Conservation (phyloP, 2,888 invertebrate genomes). For the Parnassius glacialis region DNA sequence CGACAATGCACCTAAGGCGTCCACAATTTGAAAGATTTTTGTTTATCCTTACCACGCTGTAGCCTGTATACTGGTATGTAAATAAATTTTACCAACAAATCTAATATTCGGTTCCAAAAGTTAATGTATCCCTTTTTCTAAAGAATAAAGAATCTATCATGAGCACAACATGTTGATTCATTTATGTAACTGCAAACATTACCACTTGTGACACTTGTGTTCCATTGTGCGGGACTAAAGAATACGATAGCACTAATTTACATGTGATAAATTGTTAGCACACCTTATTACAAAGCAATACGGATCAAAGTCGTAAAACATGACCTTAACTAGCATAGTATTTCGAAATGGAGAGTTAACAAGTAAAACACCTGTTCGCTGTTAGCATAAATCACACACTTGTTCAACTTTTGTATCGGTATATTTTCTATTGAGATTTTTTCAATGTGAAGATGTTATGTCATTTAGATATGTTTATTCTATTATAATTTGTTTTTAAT, state of each 20-base stretch:
- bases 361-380: conserved; percentile 44
- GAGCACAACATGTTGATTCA: conserved; percentile 5
- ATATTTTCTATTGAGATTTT: conserved; percentile 11
- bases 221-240: conserved; percentile 14
- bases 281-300: conserved; percentile 20
- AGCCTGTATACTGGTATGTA: too few species aligned
- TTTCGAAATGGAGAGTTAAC: conserved; percentile 33
- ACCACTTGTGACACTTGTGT: conserved; percentile 22
- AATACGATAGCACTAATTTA: conserved; percentile 22
- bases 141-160: not conserved
- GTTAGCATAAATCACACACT: conserved; percentile 31
- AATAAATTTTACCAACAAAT: too few species aligned
- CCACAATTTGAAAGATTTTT: too few species aligned
- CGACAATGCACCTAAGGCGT: too few species aligned
- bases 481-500: not conserved
- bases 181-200: conserved; percentile 24
- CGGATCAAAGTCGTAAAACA: conserved; percentile 11
- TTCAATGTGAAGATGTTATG: too few species aligned
- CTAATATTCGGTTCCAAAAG: too few species aligned
- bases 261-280: conserved; percentile 13
- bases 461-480: not conserved
- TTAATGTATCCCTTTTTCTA: too few species aligned
- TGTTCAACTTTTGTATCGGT: conserved; percentile 27
- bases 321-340: conserved; percentile 10
- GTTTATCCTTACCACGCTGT: too few species aligned